Base-by-base conservation (phyloP, 2,888 invertebrate species). In the Saturnia japonica region DNA sequence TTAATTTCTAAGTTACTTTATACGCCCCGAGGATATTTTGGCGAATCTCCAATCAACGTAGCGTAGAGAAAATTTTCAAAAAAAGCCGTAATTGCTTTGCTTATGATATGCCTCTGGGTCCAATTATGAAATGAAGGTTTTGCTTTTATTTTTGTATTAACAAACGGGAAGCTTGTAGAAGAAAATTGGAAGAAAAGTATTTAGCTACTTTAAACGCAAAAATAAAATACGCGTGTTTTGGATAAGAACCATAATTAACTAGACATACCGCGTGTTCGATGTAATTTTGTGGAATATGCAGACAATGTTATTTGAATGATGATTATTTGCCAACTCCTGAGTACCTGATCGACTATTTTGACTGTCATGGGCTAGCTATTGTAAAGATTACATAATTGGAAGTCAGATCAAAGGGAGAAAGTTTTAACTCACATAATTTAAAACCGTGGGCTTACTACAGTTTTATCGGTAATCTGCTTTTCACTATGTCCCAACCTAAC, bases 71-170 rank as follows among this genome's bases (percentile, higher is more conserved):
- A 22, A n/a, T 42, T 67, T 45, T 43, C 45, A 22, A 42, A 67
- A 67, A 45, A 67, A 67, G 19, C n/a, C 47, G 45, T 67, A 47
- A 64, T 64, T 64, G 64, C 64, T 64, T 64, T 40, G 64, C 40
- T 64, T 40, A 40, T 64, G 64, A 40, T 64, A 64, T 64, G 64
- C 64, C 64, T 64, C 40, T 40, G 64, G 64, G 64, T 64, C n/a
- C 40, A 64, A 64, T 64, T 40, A 64, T 64, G 64, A 34, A 40
- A 19, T 34, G 34, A 64, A 40, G 19, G n/a, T 40, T 34, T 64
- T 40, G 28, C 64, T 40, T 40, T 25, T 25, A n/a, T 22, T 6
- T 60, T 25, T 60, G 25, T 60, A 28, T 66, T 43, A 22, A 66
- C 9, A 66, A 66, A 66, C 66, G 14, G 3, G 57, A 28, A 28